Evolutionary conservation across 2,113 vertebrate species (phyloP).

Genomic region (Chaenocephalus aceratus): DNA sequence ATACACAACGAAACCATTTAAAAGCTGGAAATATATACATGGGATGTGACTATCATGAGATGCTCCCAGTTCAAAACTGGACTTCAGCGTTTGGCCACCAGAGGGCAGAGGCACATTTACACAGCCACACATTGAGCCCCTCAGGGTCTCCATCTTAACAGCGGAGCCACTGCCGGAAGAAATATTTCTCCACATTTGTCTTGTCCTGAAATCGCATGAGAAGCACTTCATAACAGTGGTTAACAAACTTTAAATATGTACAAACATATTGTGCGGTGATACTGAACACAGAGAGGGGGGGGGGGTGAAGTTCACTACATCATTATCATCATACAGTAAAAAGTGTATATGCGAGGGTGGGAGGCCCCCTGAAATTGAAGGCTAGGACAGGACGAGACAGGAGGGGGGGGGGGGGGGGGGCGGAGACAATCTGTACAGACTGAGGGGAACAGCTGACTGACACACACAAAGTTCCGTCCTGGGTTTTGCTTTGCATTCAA

Average conservation of each 20-base stretch:
- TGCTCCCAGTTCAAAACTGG: neutral
- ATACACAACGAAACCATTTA: no score
- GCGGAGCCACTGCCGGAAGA: slow-evolving; percentile 1
- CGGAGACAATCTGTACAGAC: slow-evolving; percentile 12
- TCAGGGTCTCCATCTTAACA: neutral
- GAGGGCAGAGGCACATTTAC: neutral
- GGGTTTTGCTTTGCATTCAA: neutral
- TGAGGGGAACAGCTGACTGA: slow-evolving; percentile 11
- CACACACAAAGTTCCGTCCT: slow-evolving; percentile 5
- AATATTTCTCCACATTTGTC: neutral
- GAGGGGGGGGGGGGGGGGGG: neutral
- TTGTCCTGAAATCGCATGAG: slow-evolving; percentile 2
- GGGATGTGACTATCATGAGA: neutral
- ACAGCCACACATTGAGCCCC: neutral
- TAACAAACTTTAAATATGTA: slow-evolving; percentile 86
- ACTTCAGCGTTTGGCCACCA: neutral
- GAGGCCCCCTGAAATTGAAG: neutral
- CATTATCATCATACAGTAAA: slow-evolving; percentile 77
- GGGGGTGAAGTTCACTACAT: slow-evolving; percentile 67
- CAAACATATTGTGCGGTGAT: slow-evolving; percentile 85
- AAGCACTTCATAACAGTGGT: slow-evolving; percentile 57
- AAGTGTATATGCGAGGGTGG: slow-evolving; percentile 3
- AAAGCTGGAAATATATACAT: no score
- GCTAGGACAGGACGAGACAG: neutral
- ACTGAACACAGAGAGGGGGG: slow-evolving; percentile 70